Base-by-base conservation (phyloP, 2,113 vertebrate species). In the Oceanodroma tethys region DNA sequence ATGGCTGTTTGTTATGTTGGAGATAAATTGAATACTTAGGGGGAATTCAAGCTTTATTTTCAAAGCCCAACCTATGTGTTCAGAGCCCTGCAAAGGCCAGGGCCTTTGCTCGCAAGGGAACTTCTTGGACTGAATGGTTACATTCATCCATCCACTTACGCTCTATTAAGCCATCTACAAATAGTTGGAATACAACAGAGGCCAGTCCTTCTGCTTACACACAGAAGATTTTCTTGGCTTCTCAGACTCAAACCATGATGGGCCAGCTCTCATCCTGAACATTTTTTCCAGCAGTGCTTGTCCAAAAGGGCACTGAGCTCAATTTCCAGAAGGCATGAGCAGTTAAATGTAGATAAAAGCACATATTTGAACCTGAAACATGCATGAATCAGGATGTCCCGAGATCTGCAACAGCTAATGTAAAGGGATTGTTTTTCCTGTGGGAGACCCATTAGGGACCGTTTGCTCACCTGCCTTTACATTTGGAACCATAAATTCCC, bases 151-250 rank as follows among this genome's bases (percentile, higher is more conserved):
- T 86, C 71, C 14, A n/a, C 74, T 92, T 70, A 75, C 17, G 84
- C 47, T 78, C 56, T 62, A 17, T 91, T 93, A 83, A 93, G 78
- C 90, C 73, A 58, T 62, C 79, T 88, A 67, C 81, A 90, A 92
- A 81, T 62, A 74, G 29, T 21, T 93, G 75, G 85, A 91, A 42
- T 76, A 80, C 55, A 73, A 48, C 75, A 78, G 58, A 95, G 66
- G 42, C 74, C 81, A 92, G 74, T 86, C 67, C 74, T 92, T 88
- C 76, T 95, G 71, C 93, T 81, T 86, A 82, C 62, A 88, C 45
- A 76, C 48, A 90, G 58, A 86, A 88, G 74, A 94, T 95, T 94
- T 97, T 93, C 79, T 94, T 95, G 95, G 96, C 93, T 88, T 93
- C 85, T 95, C 53, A 45, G 66, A 62, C 50, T 86, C 79, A 45